Conservation (phyloP, 2,888 invertebrate genomes). For the Chaetogeoica ovagalla region DNA sequence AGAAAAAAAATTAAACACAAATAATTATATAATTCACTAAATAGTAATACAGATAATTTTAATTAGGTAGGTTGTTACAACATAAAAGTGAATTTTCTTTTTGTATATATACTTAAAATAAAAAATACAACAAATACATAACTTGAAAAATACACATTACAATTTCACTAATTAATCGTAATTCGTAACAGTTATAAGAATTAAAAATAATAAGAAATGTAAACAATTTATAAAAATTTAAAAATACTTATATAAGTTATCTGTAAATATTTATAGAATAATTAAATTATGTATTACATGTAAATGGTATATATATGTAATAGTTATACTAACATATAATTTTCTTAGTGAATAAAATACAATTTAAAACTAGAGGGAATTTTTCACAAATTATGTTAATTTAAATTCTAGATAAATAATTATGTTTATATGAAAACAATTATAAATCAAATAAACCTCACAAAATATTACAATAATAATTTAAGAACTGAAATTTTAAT, state of each 20-base stretch:
- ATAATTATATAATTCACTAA: no score
- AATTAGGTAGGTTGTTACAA: no score
- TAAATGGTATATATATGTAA: slow-evolving; percentile 11
- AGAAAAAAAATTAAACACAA: no score
- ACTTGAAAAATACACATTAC: not conserved
- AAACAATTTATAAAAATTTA: slow-evolving; percentile 15
- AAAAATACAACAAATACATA: no score
- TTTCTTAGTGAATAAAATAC: slow-evolving; percentile 7
- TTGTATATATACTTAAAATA: no score
- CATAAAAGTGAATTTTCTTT: no score
- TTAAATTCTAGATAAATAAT: slow-evolving; percentile 1
- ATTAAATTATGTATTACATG: slow-evolving; percentile 14
- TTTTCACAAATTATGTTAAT: slow-evolving; percentile 3
- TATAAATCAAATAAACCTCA: not conserved
- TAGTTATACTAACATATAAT: slow-evolving; percentile 11
- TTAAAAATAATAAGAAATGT: slow-evolving; percentile 32
- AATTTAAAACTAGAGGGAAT: slow-evolving; percentile 12
- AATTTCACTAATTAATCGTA: slow-evolving; percentile 26
- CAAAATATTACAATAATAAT: slow-evolving; percentile 11
- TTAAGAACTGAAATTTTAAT: slow-evolving; percentile 11
- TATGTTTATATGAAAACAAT: not conserved
- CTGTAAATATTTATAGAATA: slow-evolving; percentile 5
- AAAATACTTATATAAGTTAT: not conserved
- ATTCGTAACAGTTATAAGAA: slow-evolving; percentile 24
- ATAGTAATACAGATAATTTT: no score